These are phyloP conservation scores for Eristalinus aeneus DNA, from an alignment of 2,888 invertebrate genomes.

Conservation along the genomic window DNA sequence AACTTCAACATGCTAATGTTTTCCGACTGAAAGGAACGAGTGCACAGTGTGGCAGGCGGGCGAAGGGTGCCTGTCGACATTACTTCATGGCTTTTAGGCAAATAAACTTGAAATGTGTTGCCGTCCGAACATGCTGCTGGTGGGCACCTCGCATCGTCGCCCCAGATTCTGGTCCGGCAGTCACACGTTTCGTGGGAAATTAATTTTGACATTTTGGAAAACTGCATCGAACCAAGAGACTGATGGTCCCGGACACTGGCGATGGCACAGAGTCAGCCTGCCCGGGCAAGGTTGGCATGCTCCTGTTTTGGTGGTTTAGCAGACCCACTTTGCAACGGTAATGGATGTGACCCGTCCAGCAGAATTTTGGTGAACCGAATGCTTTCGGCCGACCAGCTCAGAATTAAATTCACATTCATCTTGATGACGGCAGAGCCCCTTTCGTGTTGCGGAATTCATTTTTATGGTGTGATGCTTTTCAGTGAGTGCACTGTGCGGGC, in stretches of 20 bases:
- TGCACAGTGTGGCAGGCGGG: no score
- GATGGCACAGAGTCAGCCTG: not conserved
- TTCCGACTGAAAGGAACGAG: constrained; percentile 1
- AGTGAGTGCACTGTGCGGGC: no score
- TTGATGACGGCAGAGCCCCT: constrained; percentile 16
- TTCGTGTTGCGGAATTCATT: constrained; percentile 7
- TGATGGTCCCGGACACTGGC: not conserved
- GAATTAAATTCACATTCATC: constrained; percentile 29
- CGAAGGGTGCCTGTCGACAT: constrained; percentile 1
- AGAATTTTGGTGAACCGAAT: constrained; percentile 2
- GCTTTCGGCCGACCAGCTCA: not conserved
- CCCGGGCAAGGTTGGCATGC: not conserved
- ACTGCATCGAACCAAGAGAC: constrained; percentile 23
- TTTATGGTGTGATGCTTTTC: no score
- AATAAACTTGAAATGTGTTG: constrained; percentile 12
- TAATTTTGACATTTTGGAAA: constrained; percentile 40
- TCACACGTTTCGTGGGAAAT: constrained; percentile 41
- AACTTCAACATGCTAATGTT: constrained; percentile 29
- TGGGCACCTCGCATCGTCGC: not conserved
- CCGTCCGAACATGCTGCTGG: not conserved
- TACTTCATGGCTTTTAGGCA: constrained; percentile 15
- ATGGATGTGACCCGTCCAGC: constrained; percentile 22
- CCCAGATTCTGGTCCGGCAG: not conserved
- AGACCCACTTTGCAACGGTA: constrained; percentile 16
- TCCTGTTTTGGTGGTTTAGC: constrained; percentile 23